Base-by-base conservation (phyloP, 2,888 invertebrate species). In the Rhagonycha fulva region DNA sequence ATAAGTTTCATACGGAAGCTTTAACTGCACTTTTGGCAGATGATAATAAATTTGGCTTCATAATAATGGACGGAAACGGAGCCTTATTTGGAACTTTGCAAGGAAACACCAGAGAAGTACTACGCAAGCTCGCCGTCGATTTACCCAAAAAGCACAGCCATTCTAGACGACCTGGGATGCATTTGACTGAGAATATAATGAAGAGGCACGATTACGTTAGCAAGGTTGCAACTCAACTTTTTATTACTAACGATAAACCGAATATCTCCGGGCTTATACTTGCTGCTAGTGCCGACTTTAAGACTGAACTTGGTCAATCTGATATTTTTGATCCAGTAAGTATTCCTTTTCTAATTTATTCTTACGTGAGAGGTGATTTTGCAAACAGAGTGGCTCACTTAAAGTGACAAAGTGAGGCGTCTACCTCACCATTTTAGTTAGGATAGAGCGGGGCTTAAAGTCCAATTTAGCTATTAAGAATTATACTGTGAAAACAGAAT, bases 41-140 rank as follows among this genome's bases (percentile, higher is more conserved):
- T 86, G 99, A 99, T 87, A 99, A 98, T 88, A 99, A 99, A 90
- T 99, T 99, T 89, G 99, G 99, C n/a, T 99, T 99, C 87, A 99
- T 99, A 85, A 98, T 99, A 67, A 99, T 99, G 99, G 99, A 99
- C 87, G 99, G 99, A 92, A 99, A 99, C 87, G 99, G 99, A 74
- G 98, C 99, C 10, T 91, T 99, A 78, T 99, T 99, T 88, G 99
- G 99, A 87, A 99, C 99, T 0, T 91, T 99, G 62, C 98, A 98
- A 89, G 98, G 98, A 76, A 97, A 97, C 84, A 96, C 97, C 2
- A 76, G 84, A 0, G 87, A 96, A 89, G 97, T 98, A 26, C 91
- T 98, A 66, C 97, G 98, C 89, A 98, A 98, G 87, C 98, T 98
- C 89, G 97, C 96, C 0, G 99, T 99, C 5, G 99, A 99, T 88